phyloP scores from a whole-genome alignment of 2,797 vertebrate species.

The Melanotaenia maccullochi region DNA sequence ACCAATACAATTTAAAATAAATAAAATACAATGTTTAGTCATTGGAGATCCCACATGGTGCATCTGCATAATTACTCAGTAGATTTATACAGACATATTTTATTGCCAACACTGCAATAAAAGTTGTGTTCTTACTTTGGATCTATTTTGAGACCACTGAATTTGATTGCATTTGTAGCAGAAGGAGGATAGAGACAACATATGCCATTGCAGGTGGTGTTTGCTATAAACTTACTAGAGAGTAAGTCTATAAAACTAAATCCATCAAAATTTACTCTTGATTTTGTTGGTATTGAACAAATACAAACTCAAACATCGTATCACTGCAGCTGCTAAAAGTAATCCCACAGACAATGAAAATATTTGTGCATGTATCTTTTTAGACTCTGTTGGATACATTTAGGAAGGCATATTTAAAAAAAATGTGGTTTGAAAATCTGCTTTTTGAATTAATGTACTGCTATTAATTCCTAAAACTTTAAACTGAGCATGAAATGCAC shows the following conservation, averaged over 20 bases:
- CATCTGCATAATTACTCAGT: not conserved
- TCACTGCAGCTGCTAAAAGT: constrained; percentile 33
- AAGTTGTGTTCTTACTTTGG: constrained; percentile 32
- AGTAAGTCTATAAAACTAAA: constrained; percentile 53
- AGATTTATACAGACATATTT: constrained; percentile 1
- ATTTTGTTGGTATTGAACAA: constrained; percentile 25
- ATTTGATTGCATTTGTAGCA: constrained; percentile 39
- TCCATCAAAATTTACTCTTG: constrained; percentile 33
- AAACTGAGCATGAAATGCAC: not conserved
- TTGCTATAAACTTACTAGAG: constrained; percentile 44
- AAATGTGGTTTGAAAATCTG: not conserved
- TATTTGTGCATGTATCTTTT: constrained; percentile 9
- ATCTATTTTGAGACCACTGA: constrained; percentile 30
- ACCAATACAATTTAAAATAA: not conserved
- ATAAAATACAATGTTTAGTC: not conserved
- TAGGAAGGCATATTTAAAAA: constrained; percentile 6
- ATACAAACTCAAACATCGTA: constrained; percentile 28
- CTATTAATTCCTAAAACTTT: not conserved
- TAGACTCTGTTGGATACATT: constrained; percentile 8
- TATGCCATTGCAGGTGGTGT: constrained; percentile 64
- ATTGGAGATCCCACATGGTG: not conserved
- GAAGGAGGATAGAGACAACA: constrained; percentile 32
- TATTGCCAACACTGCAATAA: constrained; percentile 5
- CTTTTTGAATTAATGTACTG: not conserved
- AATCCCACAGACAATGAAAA: constrained; percentile 21